These are phyloP conservation scores for Falco punctatus DNA, from an alignment of 2,113 vertebrate species.

Conservation along the genomic window DNA sequence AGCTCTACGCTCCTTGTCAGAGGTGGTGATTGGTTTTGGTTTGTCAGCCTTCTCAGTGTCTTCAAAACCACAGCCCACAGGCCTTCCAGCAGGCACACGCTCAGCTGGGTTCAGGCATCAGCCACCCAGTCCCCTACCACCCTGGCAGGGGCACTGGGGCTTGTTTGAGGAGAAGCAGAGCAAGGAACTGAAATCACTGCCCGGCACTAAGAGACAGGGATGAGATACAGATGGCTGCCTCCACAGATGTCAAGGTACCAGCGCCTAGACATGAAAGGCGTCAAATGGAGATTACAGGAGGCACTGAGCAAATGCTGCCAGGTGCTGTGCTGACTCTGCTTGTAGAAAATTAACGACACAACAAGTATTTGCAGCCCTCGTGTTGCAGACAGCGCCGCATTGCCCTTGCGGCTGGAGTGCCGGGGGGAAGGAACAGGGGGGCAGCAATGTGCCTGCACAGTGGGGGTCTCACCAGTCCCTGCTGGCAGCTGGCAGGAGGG, in stretches of 20 bases:
- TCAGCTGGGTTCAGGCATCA: background rate
- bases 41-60: background rate
- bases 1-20: background rate
- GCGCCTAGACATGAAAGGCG: background rate
- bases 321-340: conserved; percentile 3
- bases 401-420: background rate
- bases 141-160: background rate
- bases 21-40: background rate
- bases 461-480: background rate
- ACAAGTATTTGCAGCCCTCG: background rate
- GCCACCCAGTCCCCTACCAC: background rate
- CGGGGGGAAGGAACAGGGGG: accelerated
- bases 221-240: background rate
- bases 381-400: accelerated
- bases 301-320: background rate
- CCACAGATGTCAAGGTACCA: background rate
- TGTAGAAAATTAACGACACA: background rate
- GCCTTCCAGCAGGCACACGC: background rate
- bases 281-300: background rate
- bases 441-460: background rate
- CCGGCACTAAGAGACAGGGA: background rate
- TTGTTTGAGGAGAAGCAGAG: background rate
- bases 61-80: background rate
- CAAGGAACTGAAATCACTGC: background rate
- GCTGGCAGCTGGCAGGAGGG: background rate